A percentile compares a stretch with the other conserved stretches of the same genome.
Evolutionary conservation across 2,797 vertebrate species (phyloP).

Genomic region (Tolypeutes matacus): DNA sequence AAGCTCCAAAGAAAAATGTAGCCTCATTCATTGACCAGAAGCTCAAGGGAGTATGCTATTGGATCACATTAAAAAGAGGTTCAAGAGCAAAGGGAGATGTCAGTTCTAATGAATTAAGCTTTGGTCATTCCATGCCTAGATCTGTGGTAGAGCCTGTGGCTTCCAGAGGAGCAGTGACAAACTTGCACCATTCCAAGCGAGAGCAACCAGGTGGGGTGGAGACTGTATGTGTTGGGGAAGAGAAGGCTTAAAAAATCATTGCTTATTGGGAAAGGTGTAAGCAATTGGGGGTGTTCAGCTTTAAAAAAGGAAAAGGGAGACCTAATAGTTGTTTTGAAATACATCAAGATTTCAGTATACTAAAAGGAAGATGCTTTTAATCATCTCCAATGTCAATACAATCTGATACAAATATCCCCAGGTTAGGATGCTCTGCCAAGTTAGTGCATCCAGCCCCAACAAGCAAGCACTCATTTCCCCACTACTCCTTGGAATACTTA

Average conservation of each 20-base stretch:
- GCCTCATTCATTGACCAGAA: not conserved
- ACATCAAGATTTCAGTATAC: not conserved
- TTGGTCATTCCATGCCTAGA: not conserved
- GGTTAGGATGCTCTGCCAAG: not conserved
- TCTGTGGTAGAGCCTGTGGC: accelerated
- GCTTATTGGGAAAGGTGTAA: not conserved
- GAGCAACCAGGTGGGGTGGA: not conserved
- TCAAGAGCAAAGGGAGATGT: too few species aligned
- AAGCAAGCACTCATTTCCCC: not conserved
- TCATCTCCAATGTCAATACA: not conserved
- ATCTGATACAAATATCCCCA: not conserved
- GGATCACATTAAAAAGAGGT: too few species aligned
- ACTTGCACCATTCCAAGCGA: accelerated
- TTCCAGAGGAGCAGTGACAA: accelerated
- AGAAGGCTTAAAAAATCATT: accelerated
- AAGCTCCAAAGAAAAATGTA: not conserved
- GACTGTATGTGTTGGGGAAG: too few species aligned
- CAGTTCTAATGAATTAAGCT: accelerated
- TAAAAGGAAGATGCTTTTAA: not conserved
- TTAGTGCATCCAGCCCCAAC: accelerated
- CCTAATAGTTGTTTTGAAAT: not conserved
- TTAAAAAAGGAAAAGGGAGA: not conserved
- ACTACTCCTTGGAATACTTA: accelerated
- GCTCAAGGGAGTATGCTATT: not conserved
- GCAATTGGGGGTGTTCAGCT: not conserved